Evolutionary conservation across 2,888 invertebrate genomes (phyloP), one percentile per base, ranked within the genome.

Genomic region (Anorthoa munda): DNA sequence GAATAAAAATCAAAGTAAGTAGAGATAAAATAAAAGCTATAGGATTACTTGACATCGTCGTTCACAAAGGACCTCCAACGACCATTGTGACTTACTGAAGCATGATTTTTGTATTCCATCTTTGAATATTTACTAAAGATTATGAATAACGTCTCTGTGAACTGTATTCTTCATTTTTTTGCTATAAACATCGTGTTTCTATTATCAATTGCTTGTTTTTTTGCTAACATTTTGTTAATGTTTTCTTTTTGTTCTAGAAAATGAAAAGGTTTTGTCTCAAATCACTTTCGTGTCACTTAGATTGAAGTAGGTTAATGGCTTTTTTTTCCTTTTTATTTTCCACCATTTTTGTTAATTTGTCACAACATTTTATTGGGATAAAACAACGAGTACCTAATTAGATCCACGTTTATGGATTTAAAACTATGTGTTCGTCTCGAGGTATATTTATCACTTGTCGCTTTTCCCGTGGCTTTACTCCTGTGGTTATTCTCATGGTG

Each of bases 101-200:
- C 79, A 77, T 75, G 74, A 66, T 79, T 86, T 85, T 79, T 82
- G 83, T 79, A 78, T 79, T 71, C 58, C 69, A 72, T 78, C 77
- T 78, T 66, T 76, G 77, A 80, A 86, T 86, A 87, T 87, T 83
- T 84, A 83, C 83, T 78, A 65, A 73, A 77, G 77, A 75, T 85
- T 80, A 82, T 85, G 79, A 85, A 81, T 78, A 72, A 67, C 61
- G 21, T 83, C 64, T 74, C 79, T 63, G 65, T 75, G 73, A 76
- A 77, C 59, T 74, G 70, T 74, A 60, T 75, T 77, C 72, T 76
- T 83, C 63, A 63, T 73, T 72, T 72, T 73, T 64, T 73, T 64
- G 55, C 12, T 48, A 23, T 63, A 80, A 82, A 78, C 58, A 66
- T 75, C 45, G 50, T 21, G 23, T 70, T 79, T 71, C 50, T 61